A percentile compares a stretch with the other conserved stretches of the same genome.
phyloP scores from a whole-genome alignment of 2,888 invertebrate species.

The Drosophila kanekoi region DNA sequence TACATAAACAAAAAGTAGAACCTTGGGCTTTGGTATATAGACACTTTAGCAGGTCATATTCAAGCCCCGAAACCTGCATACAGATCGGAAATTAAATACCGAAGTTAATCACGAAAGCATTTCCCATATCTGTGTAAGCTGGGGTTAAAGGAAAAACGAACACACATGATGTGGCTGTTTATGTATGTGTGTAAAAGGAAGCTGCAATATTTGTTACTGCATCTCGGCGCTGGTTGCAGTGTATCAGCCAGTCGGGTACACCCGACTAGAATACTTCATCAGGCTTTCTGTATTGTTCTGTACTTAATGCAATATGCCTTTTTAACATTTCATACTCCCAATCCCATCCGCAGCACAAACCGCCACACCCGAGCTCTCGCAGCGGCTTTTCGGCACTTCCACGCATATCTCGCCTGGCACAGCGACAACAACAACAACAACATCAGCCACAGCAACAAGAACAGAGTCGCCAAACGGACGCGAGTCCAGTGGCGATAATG shows the following conservation, averaged over 20 bases:
- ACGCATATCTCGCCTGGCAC: conserved; percentile 27
- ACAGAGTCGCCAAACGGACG: not conserved
- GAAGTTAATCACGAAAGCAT: too few relatives aligned
- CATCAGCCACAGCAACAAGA: conserved; percentile 7
- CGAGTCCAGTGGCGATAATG: conserved; percentile 47
- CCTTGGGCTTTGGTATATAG: too few relatives aligned
- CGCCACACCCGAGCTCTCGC: conserved; percentile 83
- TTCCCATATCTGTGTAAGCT: too few relatives aligned
- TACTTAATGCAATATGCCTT: not conserved
- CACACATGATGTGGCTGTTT: too few relatives aligned
- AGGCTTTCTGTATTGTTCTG: not conserved
- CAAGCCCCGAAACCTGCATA: too few relatives aligned
- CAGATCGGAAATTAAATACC: too few relatives aligned
- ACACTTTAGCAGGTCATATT: too few relatives aligned
- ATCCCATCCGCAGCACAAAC: conserved; percentile 58
- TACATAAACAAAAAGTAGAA: too few relatives aligned
- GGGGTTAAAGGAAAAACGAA: too few relatives aligned
- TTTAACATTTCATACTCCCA: not conserved
- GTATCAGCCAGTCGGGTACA: not conserved
- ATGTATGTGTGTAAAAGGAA: too few relatives aligned
- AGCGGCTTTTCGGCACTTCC: conserved; percentile 80
- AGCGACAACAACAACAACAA: conserved; percentile 15
- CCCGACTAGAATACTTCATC: not conserved
- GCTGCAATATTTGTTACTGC: too few relatives aligned
- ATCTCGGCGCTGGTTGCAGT: not conserved